These are phyloP conservation scores for Schizopygopsis pylzovi DNA, from an alignment of 2,797 vertebrate genomes.

Conservation along the genomic window DNA sequence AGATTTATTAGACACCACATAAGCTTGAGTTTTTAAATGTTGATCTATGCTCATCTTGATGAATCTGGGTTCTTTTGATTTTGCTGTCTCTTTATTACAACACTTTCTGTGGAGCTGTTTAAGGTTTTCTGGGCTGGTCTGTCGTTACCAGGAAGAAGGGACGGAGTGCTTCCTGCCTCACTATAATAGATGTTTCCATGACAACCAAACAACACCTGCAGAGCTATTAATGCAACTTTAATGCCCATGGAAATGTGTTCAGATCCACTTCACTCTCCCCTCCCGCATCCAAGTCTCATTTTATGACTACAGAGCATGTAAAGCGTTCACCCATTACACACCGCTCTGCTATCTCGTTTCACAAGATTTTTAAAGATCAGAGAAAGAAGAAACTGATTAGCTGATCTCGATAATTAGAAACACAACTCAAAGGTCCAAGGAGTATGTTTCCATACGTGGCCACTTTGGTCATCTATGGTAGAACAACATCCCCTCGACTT, in stretches of 20 bases:
- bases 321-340: not conserved
- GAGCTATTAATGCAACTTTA: conserved; percentile 46
- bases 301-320: conserved; percentile 42
- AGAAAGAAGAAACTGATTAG: conserved; percentile 33
- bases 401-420: conserved; percentile 54
- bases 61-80: not conserved
- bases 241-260: conserved; percentile 43
- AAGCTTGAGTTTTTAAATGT: not conserved
- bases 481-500: conserved; percentile 47
- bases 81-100: not conserved
- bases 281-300: conserved; percentile 33
- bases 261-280: conserved; percentile 25
- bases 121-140: not conserved
- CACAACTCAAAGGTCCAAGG: conserved; percentile 23
- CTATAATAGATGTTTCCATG: conserved; percentile 49
- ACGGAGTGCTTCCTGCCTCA: conserved; percentile 44
- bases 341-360: conserved; percentile 21
- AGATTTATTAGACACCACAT: not conserved
- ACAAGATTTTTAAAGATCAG: conserved; percentile 31
- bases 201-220: conserved; percentile 56
- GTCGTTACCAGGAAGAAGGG: conserved; percentile 19
- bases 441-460: conserved; percentile 40
- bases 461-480: conserved; percentile 38
- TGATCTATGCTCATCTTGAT: not conserved
- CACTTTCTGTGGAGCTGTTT: not conserved